phyloP scores from a whole-genome alignment of 2,113 vertebrate species.

The Pangasianodon hypophthalmus region DNA sequence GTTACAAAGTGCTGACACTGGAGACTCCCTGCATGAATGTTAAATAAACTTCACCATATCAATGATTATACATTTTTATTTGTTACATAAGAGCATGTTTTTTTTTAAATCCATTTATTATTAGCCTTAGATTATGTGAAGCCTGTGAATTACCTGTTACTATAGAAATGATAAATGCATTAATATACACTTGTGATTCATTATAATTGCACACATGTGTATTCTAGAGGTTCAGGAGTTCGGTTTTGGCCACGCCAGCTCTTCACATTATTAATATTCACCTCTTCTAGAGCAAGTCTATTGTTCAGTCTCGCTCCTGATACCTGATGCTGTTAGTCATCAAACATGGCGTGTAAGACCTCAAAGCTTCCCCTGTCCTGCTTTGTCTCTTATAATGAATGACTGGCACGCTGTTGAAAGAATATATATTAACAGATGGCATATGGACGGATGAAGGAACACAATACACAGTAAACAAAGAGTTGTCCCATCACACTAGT shows the following conservation, averaged over 20 bases:
- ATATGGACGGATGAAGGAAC: conserved; percentile 22
- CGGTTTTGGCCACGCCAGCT: neutral
- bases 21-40: neutral
- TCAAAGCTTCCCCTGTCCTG: neutral
- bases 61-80: neutral
- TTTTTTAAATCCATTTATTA: neutral
- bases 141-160: neutral
- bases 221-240: neutral
- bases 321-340: conserved; percentile 22
- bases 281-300: neutral
- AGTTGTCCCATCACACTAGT: neutral
- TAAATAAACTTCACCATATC: neutral
- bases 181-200: neutral
- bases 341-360: conserved; percentile 31
- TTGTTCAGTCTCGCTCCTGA: conserved; percentile 10
- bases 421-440: conserved; percentile 33
- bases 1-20: neutral
- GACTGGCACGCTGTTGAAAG: conserved; percentile 34
- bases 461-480: conserved; percentile 38
- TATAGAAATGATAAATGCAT: neutral
- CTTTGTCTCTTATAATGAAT: conserved; percentile 33
- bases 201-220: neutral
- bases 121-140: neutral
- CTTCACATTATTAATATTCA: conserved; percentile 14
- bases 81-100: neutral